Base-by-base conservation (phyloP, 2,888 invertebrate species). In the Melipona bicolor region DNA sequence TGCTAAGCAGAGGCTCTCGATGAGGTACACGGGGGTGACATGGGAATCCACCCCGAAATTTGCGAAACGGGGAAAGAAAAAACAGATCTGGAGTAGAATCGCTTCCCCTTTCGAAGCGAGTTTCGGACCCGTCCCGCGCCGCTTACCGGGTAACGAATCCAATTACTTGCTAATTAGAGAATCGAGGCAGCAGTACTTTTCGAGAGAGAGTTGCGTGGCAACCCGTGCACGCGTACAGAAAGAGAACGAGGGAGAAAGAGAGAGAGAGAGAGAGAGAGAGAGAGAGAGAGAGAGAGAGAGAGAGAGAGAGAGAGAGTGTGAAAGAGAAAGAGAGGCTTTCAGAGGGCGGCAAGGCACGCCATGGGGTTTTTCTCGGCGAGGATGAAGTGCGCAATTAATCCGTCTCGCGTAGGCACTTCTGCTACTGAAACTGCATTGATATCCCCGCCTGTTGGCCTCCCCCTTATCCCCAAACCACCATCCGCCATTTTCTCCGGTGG, bases 351-450 rank as follows among this genome's bases (percentile, higher is more conserved):
- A 70, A n/a, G 69, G 81, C 69, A 81, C 69, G 78, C 73, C 73
- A 78, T 78, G 81, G 85, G 81, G 62, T 85, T 87, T 87, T 86
- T 89, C 90, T 86, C 87, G 77, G 85, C 80, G 87, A 85, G 88
- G 88, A 88, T 91, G 87, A 88, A 92, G 92, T 92, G 89, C 89
- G 91, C 91, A 92, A 92, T 92, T 92, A 92, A 90, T 89, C 86
- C 88, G 91, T 92, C 92, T 92, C 91, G 90, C 87, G 89, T 86
- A 88, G 87, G 77, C 86, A 88, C 86, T 88, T 87, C 77, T 87
- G 77, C 83, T 81, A 86, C 87, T 85, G 85, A 85, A 84, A 87
- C 87, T 78, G 77, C 84, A 84, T 86, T 86, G 87, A 86, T 84
- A 83, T 71, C 75, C 82, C 81, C 54, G 67, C 54, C 54, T 43